Base-by-base conservation (phyloP, 2,797 vertebrate genomes). In the Rhinogobio ventralis region DNA sequence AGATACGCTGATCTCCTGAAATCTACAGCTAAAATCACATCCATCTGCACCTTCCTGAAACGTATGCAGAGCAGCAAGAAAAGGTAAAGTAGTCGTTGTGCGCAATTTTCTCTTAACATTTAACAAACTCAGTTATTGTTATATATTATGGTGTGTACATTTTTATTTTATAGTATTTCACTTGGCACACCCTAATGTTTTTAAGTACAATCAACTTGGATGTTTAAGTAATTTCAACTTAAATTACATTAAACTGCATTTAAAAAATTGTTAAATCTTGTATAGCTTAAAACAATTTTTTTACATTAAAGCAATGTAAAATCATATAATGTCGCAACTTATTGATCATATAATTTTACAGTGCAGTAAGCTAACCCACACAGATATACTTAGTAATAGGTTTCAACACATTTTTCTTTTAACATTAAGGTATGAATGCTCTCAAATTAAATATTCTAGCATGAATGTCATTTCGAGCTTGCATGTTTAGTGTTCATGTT, bases 11-110 rank as follows among this genome's bases (percentile, higher is more conserved):
- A 95, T 88, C 93, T 94, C 87, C 89, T 95, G 76, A 92, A 93
- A 45, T 94, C 95, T 2, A 94, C 94, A 90, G 95, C 95, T 85
- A 95, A 95, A 87, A 92, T 94, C 87, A 93, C 66, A 85, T 95
- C 94, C 36, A 90, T 94, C 87, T 95, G 95, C 1, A 86, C 94
- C 76, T 93, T 95, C 81, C 92, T 96, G 86, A 92, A 84, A 51
- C 94, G 94, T 82, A 92, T 95, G 91, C 92, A 95, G 90, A 89
- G 85, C 46, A 84, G 90, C 86, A 95, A 88, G 90, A 94, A 89
- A 89, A 95, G 93, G 95, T 95, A 81, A 79, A 80, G 28, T 28
- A 9, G 30, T 13, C 2, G 5, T 4, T 9, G n/a, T 64, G 2
- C 17, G 17, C 25, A 15, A 17, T 64, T 30, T 75, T 79, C 39